These are phyloP conservation scores for Rhysida immarginata DNA, from an alignment of 1,140 invertebrate species.

Conservation along the genomic window DNA sequence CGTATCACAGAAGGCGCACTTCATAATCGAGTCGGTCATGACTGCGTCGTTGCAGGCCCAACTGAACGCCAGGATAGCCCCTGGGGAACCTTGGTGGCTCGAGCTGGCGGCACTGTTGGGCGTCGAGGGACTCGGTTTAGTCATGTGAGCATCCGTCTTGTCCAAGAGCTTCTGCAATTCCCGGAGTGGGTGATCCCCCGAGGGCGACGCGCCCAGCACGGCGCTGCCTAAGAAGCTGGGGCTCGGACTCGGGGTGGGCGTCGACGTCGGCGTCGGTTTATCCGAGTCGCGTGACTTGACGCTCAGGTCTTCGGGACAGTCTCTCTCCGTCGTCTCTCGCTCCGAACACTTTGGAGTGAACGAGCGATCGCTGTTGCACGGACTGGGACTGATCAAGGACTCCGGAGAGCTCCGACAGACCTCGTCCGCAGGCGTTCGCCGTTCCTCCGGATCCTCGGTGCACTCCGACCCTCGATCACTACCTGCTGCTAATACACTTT, in stretches of 20 bases:
- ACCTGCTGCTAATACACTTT: no score
- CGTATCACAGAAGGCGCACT: constrained; percentile 91
- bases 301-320: constrained; percentile 3
- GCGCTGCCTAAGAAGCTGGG: neutral
- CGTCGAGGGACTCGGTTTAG: constrained; percentile 15
- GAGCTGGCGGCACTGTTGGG: constrained; percentile 9
- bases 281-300: constrained; percentile 3
- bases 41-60: constrained; percentile 87
- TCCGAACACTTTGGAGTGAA: neutral
- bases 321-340: neutral
- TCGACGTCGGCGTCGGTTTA: no score
- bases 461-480: constrained; percentile 12
- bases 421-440: constrained; percentile 12
- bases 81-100: constrained; percentile 31
- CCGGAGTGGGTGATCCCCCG: constrained; percentile 49
- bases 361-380: constrained; percentile 3
- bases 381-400: neutral
- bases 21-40: constrained; percentile 65
- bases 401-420: constrained; percentile 7
- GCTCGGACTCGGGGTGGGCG: neutral
- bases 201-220: constrained; percentile 32
- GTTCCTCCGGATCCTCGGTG: constrained; percentile 15
- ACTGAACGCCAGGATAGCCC: constrained; percentile 74
- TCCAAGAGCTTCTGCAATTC: constrained; percentile 88
- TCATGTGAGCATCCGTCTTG: constrained; percentile 62